These are phyloP conservation scores for Oxyteleia sp. DNA, from an alignment of 2,888 invertebrate species.

Conservation along the genomic window DNA sequence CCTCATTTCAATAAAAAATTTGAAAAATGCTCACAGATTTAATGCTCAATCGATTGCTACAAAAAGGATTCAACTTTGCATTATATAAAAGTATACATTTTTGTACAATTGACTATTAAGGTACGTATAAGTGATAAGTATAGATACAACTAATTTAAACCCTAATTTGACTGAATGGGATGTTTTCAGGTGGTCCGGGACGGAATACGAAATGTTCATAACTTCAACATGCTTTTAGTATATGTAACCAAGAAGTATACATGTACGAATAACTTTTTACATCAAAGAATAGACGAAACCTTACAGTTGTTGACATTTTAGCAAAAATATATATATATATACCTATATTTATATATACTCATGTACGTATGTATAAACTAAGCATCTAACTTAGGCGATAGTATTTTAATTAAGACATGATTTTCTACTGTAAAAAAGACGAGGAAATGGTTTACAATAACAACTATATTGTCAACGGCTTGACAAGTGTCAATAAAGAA, in stretches of 20 bases:
- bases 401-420: conserved; percentile 53
- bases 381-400: conserved; percentile 39
- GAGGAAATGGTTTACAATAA: conserved; percentile 30
- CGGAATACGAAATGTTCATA: conserved; percentile 70
- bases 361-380: conserved; percentile 62
- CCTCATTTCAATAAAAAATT: conserved; percentile 27
- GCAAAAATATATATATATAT: conserved; percentile 47
- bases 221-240: conserved; percentile 53
- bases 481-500: conserved; percentile 53
- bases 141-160: conserved; percentile 26
- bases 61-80: conserved; percentile 19
- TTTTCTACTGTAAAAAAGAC: conserved; percentile 48
- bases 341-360: conserved; percentile 62
- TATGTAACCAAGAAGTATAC: conserved; percentile 47
- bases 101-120: conserved; percentile 67
- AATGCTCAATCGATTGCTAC: conserved; percentile 51
- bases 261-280: conserved; percentile 42
- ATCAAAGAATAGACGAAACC: conserved; percentile 47
- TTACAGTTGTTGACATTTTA: conserved; percentile 74
- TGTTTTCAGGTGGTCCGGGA: conserved; percentile 83
- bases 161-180: conserved; percentile 41
- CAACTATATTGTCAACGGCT: conserved; percentile 53
- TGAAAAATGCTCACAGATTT: conserved; percentile 50
- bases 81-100: conserved; percentile 27
- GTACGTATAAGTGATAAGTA: conserved; percentile 53